Evolutionary conservation across 2,888 invertebrate species (phyloP), one percentile per base, ranked within the genome.

Genomic region (Drosophila diplacantha): DNA sequence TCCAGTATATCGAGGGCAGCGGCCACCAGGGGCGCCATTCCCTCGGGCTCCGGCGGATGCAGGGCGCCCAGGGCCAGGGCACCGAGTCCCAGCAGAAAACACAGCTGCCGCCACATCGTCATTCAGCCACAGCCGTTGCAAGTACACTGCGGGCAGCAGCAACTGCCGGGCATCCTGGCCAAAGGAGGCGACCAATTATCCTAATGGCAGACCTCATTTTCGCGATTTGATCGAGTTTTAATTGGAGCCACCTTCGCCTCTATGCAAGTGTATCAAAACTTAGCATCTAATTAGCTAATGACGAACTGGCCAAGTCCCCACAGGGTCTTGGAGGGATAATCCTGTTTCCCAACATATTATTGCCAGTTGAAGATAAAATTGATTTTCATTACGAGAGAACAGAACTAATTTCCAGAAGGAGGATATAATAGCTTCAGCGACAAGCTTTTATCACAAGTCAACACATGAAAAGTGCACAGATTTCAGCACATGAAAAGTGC

Each of bases 1-100:
- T 68, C 50, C 11, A 83, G 60, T 39, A 85, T 65, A 12, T 75
- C 46, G 16, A 79, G 12, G 0, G 75, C 71, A 0, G 82, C 84
- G 0, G 38, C 38, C 7, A 70, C 54, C 41, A 79, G 14, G 1
- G 69, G 51, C 1, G 51, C 3, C 12, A 35, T 16, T 3, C 2
- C 3, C 4, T 24, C 11, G 6, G 46, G 47, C 9, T 26, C 46
- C 14, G 35, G 22, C 2, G 55, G 57, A n/a, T 49, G 43, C 9
- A 43, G 12, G 22, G 38, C 47, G 24, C 54, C 54, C 35, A 54
- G 12, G 1, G 46, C 39, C 18, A 41, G 24, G 7, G 24, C 14
- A 7, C 12, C 22, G 16, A 41, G 18, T 12, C 2, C 46, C 31
- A 34, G 14, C n/a, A 39, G 12, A 9, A 52, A 34, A 5, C 31